Evolutionary conservation across 2,797 vertebrate species (phyloP), one percentile per base, ranked within the genome.

Genomic region (Argyrosomus regius): DNA sequence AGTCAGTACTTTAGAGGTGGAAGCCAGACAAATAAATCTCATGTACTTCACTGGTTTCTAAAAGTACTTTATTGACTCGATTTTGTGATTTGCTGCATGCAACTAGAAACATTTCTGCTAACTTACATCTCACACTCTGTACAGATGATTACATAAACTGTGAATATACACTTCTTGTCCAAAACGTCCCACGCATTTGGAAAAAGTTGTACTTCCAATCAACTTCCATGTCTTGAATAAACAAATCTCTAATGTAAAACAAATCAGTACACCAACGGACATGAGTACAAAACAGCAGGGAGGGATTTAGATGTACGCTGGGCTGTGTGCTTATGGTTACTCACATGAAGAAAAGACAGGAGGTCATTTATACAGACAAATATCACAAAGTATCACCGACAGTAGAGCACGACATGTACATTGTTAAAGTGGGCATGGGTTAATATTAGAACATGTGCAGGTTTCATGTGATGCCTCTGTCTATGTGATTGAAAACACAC

Each of bases 1-100:
- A 61, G 6, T 59, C 26, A 22, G 3, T 18, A 24, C 26, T 20
- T 31, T 9, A 16, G 4, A 22, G 16, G 8, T n/a, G 17, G 18
- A 58, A 41, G 35, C 20, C 22, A 69, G 22, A 64, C 28, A 65
- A 78, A 71, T 18, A 31, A 63, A 66, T 59, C 26, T 49, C 48
- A 48, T 11, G 24, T 5, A 6, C 54, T 2, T 46, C 14, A 26
- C 52, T 79, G 56, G 26, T 72, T 88, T 76, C 80, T 88, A 81
- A 82, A 85, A 78, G 54, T 59, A 73, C 78, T 91, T 91, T 93
- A 90, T 91, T 93, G 75, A 82, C 79, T 83, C 77, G 43, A 79
- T 43, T 52, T 67, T 65, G 80, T 92, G 85, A 72, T 79, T 76
- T 62, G 46, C 45, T 68, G 65, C 87, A 93, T 90, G 89, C 89